Percentiles rank a stretch among this genome's conserved stretches.
These are phyloP conservation scores for Neolamprologus falcicula DNA, from an alignment of 2,113 vertebrate genomes.

Conservation along the genomic window DNA sequence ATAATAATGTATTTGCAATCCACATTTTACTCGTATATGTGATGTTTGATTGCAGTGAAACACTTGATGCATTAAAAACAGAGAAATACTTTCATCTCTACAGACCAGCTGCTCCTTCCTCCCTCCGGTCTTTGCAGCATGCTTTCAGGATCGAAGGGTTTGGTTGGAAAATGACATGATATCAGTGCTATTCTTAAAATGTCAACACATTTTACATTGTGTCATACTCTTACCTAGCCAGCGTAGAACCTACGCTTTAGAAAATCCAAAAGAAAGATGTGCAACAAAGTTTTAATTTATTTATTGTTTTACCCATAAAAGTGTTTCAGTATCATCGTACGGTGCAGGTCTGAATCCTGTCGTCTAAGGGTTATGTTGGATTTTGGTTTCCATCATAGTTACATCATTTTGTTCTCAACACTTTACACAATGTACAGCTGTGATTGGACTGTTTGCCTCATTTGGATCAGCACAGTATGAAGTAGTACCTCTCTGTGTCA, in stretches of 20 bases:
- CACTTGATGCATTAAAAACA: neutral
- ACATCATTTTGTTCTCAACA: neutral
- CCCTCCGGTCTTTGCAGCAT: neutral
- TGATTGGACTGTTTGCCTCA: neutral
- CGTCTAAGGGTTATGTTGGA: neutral
- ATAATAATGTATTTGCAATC: neutral
- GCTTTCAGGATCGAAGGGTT: neutral
- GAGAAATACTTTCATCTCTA: neutral
- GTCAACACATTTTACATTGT: neutral
- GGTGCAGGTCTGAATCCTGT: neutral
- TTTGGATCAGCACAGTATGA: neutral
- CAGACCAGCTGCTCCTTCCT: neutral
- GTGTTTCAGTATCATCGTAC: neutral
- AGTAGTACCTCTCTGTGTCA: neutral
- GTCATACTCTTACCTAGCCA: neutral
- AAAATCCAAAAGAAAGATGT: neutral
- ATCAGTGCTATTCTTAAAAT: neutral
- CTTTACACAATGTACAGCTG: neutral
- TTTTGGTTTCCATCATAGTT: neutral
- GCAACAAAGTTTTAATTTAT: neutral
- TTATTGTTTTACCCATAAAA: neutral
- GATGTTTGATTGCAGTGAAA: neutral
- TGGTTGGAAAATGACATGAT: neutral
- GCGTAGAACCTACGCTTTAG: neutral
- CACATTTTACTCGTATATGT: neutral